A percentile compares a stretch with the other conserved stretches of the same genome.
phyloP scores from a whole-genome alignment of 1,140 invertebrate genomes.

The Trachymyrmex cornetzi region DNA sequence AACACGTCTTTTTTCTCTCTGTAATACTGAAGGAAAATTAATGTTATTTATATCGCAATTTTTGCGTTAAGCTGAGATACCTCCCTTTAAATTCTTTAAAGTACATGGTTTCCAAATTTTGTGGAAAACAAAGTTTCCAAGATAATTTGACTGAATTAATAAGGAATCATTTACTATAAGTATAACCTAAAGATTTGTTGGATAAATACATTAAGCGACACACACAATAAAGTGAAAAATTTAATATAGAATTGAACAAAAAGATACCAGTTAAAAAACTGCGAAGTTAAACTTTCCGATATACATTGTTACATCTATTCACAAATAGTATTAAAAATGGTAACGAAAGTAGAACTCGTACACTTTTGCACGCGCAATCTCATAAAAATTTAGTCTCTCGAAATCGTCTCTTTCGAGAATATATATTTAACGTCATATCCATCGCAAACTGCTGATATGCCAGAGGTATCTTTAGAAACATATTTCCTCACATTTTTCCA shows the following conservation, averaged over 20 bases:
- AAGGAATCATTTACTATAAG: not conserved
- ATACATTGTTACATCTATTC: not conserved
- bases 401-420: not conserved
- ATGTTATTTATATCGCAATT: not conserved
- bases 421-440: not conserved
- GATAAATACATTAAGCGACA: not conserved
- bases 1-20: not conserved
- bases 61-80: not conserved
- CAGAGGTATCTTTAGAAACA: not conserved
- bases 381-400: not conserved
- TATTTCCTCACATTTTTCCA: not conserved
- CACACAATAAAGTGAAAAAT: not conserved
- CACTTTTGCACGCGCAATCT: not conserved
- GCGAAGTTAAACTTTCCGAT: not conserved
- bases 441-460: not conserved
- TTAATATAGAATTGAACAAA: not conserved
- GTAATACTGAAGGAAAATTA: not conserved
- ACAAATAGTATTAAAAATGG: not conserved
- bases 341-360: not conserved
- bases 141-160: not conserved
- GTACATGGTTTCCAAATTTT: not conserved
- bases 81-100: not conserved
- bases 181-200: not conserved
- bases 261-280: too few species aligned
- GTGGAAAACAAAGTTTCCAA: not conserved